Evolutionary conservation across 2,797 vertebrate species (phyloP), one percentile per base, ranked within the genome.

Genomic region (Galago senegalensis): DNA sequence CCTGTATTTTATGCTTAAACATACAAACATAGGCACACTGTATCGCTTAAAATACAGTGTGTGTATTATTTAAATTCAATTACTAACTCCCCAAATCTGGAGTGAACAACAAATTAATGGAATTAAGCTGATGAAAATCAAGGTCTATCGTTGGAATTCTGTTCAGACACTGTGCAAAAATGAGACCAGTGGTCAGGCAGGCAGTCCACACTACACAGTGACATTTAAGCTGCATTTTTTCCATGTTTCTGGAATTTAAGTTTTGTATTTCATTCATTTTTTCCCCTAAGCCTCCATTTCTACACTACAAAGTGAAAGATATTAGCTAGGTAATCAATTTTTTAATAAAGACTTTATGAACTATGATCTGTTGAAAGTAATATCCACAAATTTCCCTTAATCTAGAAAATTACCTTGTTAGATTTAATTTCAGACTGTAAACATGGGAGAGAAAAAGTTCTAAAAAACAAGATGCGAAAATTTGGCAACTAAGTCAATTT

Each of bases 211-310:
- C n/a, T 85, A 69, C 0, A 75, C 7, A 56, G 80, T 72, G 58
- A 93, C 23, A 92, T 58, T 91, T 94, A 86, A 94, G 12, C 11
- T 53, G 5, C 69, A 61, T 31, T 67, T 95, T 95, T 95, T 86
- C 53, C 53, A 40, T 81, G 77, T 75, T 87, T 88, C 3, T 79
- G 29, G 95, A 92, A 93, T 86, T 82, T 29, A 92, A 61, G 43
- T 83, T 93, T 90, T 69, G 18, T n/a, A 63, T 79, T n/a, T 87
- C 25, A 88, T 53, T 65, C 7, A 31, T 83, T 49, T 77, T 85
- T 83, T 67, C 14, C 49, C 49, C 43, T 72, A 90, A 93, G 37
- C 84, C 2, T 34, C 25, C 67, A 2, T 88, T 79, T 88, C 27
- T 77, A 27, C 21, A 91, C 20, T 80, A 56, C 13, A 56, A 79